Base-by-base conservation (phyloP, 2,797 vertebrate species). In the Molothrus aeneus region DNA sequence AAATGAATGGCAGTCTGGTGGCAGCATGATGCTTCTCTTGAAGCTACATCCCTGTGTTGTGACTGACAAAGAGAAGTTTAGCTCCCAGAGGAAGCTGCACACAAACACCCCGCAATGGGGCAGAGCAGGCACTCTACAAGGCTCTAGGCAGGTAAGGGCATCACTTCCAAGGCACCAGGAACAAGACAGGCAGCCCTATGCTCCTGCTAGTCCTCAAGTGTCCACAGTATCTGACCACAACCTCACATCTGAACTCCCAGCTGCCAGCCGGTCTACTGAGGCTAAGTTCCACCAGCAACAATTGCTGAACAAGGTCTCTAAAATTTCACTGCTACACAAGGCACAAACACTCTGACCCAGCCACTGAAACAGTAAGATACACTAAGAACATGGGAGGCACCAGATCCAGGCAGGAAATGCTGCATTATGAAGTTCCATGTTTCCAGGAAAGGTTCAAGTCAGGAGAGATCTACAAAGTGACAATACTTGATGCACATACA, bases 1-100 rank as follows among this genome's bases (percentile, higher is more conserved):
- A 95, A 80, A 69, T 86, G 93, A 90, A 83, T 57, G 80, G 84
- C 85, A 96, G 72, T 20, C 87, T 92, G 77, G 77, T 84, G 90
- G 90, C 90, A 96, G 83, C 66, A 65, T 3, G 42, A 91, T 36
- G 80, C 65, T 92, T 91, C 79, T 85, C 61, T 68, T 80, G 71
- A 89, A 82, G 63, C 42, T 79, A 13, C 64, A 77, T 77, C 48
- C 50, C 77, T 20, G 34, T 65, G 72, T 91, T 92, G 85, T 88
- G 90, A 91, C 90, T 90, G 87, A 47, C 77, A 81, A 83, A 60
- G 26, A 66, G n/a, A 86, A 93, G 69, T 68, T 90, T 40, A 86
- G 87, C 42, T 93, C 57, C 69, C 50, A 73, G 60, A 86, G 59
- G 61, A 69, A 91, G 78, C 63, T 63, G 70, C 66, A 78, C 43